phyloP scores from a whole-genome alignment of 2,113 vertebrate species.

The Melanostigma gelatinosum region DNA sequence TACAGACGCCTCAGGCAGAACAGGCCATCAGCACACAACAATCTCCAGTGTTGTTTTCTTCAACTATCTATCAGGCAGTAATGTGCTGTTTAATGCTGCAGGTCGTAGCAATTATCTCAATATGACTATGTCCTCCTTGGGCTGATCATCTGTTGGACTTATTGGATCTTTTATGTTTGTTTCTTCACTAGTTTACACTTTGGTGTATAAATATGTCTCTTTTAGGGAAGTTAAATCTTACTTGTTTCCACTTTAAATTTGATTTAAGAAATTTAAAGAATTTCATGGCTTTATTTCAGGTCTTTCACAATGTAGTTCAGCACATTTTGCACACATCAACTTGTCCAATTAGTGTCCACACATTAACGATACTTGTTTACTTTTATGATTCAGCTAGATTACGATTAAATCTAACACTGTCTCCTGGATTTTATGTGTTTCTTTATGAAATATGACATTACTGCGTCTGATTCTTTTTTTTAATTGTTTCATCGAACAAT shows the following conservation, averaged over 20 bases:
- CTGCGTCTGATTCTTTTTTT: too few relatives aligned
- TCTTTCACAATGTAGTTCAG: background rate
- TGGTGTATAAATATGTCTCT: background rate
- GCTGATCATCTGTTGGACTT: constrained; percentile 2
- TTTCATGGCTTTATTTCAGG: background rate
- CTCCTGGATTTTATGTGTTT: background rate
- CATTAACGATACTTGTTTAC: background rate
- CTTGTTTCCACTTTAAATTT: background rate
- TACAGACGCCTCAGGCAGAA: constrained; percentile 40
- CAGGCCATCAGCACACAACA: constrained; percentile 4
- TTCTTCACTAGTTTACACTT: background rate
- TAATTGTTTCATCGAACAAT: too few relatives aligned
- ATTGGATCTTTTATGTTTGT: background rate
- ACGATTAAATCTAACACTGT: background rate
- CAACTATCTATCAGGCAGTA: background rate
- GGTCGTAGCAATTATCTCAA: constrained; percentile 17
- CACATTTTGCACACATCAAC: background rate
- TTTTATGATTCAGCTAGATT: background rate
- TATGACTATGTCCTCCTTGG: background rate
- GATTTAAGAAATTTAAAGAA: background rate
- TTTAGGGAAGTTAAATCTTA: background rate
- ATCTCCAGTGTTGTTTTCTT: constrained; percentile 20
- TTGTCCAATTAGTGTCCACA: background rate
- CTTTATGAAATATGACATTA: too few relatives aligned
- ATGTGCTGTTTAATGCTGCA: constrained; percentile 6